Percentiles rank a stretch among this genome's conserved stretches.
Evolutionary conservation across 2,888 invertebrate species (phyloP).

Genomic region (Cyclophora albipunctata): DNA sequence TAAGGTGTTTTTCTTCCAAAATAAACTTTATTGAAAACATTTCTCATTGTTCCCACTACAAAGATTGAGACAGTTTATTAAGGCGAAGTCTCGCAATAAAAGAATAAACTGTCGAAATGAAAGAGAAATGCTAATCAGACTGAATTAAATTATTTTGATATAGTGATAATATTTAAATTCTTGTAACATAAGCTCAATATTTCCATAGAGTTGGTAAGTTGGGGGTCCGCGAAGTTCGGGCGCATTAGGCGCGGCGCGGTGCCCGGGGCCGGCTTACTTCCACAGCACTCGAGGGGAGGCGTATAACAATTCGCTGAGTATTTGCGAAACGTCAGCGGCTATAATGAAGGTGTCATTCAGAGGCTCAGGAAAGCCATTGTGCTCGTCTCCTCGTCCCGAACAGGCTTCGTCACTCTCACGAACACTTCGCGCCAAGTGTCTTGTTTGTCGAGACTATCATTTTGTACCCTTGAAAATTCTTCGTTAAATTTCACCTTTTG

Average conservation of each 20-base stretch:
- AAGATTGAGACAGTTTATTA: no score
- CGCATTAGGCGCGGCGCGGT: slow-evolving; percentile 19
- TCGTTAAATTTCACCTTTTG: slow-evolving; percentile 36
- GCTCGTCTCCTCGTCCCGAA: slow-evolving; percentile 32
- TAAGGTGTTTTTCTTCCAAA: no score
- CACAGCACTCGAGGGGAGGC: slow-evolving; percentile 22
- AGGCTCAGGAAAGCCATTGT: slow-evolving; percentile 48
- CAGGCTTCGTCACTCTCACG: slow-evolving; percentile 33
- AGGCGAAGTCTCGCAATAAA: no score
- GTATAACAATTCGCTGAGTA: slow-evolving; percentile 48
- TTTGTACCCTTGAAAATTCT: slow-evolving; percentile 24
- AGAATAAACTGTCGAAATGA: background rate
- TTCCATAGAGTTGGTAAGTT: no score
- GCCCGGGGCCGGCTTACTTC: slow-evolving; percentile 21
- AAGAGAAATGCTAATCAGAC: slow-evolving; percentile 1
- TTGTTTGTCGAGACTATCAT: slow-evolving; percentile 28
- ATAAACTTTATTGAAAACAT: no score
- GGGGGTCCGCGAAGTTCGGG: slow-evolving; percentile 18
- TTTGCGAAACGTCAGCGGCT: slow-evolving; percentile 51
- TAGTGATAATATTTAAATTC: slow-evolving; percentile 23
- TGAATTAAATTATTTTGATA: no score
- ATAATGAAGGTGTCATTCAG: slow-evolving; percentile 63
- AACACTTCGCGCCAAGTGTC: slow-evolving; percentile 28
- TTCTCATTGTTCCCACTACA: background rate
- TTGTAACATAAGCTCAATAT: slow-evolving; percentile 12